Conservation (phyloP, 2,888 invertebrate genomes). For the Kryphioiulus occultus region DNA sequence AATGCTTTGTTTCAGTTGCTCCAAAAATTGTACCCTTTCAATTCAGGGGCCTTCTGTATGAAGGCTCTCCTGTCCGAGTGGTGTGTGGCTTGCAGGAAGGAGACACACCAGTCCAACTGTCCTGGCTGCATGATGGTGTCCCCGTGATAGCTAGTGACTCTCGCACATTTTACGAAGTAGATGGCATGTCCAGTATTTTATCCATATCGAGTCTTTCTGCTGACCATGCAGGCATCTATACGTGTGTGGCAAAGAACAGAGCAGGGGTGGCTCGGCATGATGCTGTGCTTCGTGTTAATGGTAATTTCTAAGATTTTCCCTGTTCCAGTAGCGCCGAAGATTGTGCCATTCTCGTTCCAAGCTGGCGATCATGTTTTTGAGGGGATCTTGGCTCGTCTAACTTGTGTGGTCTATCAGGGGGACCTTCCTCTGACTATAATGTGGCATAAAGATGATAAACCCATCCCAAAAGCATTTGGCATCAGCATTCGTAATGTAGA, state of each 20-base stretch:
- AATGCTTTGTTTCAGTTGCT: conserved; percentile 67
- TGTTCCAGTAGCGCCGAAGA: conserved; percentile 53
- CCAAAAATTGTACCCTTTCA: conserved; percentile 85
- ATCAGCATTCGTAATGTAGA: conserved; percentile 54
- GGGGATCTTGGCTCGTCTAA: conserved; percentile 51
- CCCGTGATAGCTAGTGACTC: conserved; percentile 49
- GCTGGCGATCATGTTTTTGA: conserved; percentile 51
- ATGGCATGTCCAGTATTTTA: conserved; percentile 78
- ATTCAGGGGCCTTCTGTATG: conserved; percentile 82
- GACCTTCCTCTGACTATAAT: conserved; percentile 51
- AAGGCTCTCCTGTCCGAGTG: conserved; percentile 81
- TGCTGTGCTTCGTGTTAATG: conserved; percentile 81
- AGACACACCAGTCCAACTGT: conserved; percentile 79
- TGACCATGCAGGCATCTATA: conserved; percentile 78
- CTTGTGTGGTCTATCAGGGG: conserved; percentile 52
- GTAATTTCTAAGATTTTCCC: conserved; percentile 66
- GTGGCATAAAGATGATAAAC: conserved; percentile 48
- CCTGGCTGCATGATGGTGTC: conserved; percentile 80
- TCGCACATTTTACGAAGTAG: conserved; percentile 60
- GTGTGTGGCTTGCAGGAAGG: conserved; percentile 82
- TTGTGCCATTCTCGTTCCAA: conserved; percentile 52
- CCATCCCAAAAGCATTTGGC: conserved; percentile 27
- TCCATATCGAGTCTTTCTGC: conserved; percentile 79
- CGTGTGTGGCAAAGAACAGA: conserved; percentile 79
- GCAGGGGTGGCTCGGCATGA: conserved; percentile 81